Conservation (phyloP, 2,113 vertebrate species). For the Capricornis sumatraensis region DNA sequence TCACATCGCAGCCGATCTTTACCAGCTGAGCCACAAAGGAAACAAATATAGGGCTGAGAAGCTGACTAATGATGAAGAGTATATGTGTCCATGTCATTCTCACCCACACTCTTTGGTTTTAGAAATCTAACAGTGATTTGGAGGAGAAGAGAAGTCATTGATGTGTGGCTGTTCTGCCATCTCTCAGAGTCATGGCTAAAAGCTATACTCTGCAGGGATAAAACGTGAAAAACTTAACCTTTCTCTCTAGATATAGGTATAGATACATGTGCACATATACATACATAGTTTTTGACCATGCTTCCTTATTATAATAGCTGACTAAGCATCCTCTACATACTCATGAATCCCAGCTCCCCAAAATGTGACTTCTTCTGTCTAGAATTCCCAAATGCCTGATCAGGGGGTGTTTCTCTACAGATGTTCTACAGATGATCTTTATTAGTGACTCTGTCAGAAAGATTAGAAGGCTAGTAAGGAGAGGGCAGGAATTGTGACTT, state of each 20-base stretch:
- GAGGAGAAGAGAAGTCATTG: not conserved
- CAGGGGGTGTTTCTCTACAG: not conserved
- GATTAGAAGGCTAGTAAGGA: not conserved
- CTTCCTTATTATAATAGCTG: not conserved
- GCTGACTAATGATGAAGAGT: not conserved
- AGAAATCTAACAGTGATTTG: not conserved
- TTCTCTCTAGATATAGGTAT: not conserved
- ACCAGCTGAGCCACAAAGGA: not conserved
- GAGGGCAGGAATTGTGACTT: not conserved
- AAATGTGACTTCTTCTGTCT: not conserved
- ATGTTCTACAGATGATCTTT: not conserved
- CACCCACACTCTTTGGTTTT: not conserved
- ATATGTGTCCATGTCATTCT: not conserved
- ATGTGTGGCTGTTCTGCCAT: not conserved
- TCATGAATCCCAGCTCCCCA: not conserved
- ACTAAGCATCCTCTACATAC: not conserved
- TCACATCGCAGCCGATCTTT: not conserved
- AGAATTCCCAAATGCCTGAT: not conserved
- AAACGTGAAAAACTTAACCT: not conserved
- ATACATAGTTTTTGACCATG: not conserved
- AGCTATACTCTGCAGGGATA: not conserved
- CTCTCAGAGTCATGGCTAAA: not conserved
- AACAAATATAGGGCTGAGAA: not conserved
- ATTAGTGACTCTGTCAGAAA: not conserved
- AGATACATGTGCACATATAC: not conserved